phyloP scores from a whole-genome alignment of 2,888 invertebrate species.

The Prenolepis imparis region DNA sequence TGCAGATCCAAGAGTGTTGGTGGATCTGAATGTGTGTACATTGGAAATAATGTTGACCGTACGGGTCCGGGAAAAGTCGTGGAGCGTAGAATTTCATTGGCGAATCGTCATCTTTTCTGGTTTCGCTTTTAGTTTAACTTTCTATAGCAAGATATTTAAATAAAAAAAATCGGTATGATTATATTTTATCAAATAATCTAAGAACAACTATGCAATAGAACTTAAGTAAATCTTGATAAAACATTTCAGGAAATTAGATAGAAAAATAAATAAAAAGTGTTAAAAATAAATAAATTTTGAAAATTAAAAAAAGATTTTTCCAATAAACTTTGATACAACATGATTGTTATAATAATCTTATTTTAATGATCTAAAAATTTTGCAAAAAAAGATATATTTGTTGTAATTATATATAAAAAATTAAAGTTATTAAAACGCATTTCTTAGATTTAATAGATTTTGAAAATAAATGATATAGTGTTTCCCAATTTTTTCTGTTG shows the following conservation, averaged over 20 bases:
- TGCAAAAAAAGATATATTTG: background rate
- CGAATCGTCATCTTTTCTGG: constrained; percentile 31
- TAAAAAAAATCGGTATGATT: background rate
- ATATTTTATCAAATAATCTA: background rate
- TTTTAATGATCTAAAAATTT: background rate
- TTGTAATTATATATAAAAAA: background rate
- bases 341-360: background rate
- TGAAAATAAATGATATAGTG: background rate
- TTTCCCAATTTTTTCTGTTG: background rate
- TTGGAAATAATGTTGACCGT: constrained; percentile 82
- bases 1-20: constrained; percentile 72
- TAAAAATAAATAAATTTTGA: background rate
- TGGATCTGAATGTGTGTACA: constrained; percentile 81
- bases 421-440: background rate
- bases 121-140: constrained; percentile 49
- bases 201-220: background rate
- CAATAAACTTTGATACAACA: background rate
- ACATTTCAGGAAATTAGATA: background rate
- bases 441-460: background rate
- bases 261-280: background rate
- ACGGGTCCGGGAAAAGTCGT: constrained; percentile 61
- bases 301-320: background rate
- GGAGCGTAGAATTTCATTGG: constrained; percentile 41
- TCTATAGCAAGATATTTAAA: constrained; percentile 40
- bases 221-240: constrained; percentile 11